Evolutionary conservation across 2,888 invertebrate species (phyloP).

Genomic region (Antheraea assamensis): DNA sequence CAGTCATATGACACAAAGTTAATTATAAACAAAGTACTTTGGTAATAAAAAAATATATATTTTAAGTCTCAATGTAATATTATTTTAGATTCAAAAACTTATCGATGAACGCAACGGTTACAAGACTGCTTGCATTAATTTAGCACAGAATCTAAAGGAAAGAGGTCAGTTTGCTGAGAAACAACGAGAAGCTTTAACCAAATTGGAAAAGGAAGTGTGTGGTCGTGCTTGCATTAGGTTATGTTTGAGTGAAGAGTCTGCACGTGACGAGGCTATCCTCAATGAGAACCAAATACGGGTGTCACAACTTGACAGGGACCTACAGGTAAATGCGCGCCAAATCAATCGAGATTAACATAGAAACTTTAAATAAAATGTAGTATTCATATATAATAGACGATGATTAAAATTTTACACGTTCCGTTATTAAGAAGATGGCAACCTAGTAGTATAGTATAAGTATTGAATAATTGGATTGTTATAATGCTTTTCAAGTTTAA

Average conservation of each 20-base stretch:
- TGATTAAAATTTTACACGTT: too few relatives aligned
- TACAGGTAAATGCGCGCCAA: slow-evolving; percentile 44
- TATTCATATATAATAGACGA: too few relatives aligned
- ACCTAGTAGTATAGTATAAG: background rate
- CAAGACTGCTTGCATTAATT: slow-evolving; percentile 41
- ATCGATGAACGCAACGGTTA: slow-evolving; percentile 55
- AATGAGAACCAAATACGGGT: slow-evolving; percentile 54
- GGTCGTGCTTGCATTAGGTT: slow-evolving; percentile 48
- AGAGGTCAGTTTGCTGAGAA: slow-evolving; percentile 42
- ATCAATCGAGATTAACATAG: background rate
- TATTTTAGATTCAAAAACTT: slow-evolving; percentile 52
- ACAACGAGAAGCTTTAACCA: slow-evolving; percentile 39
- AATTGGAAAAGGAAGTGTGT: slow-evolving; percentile 54
- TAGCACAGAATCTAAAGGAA: slow-evolving; percentile 44
- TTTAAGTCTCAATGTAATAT: background rate
- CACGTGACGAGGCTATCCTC: slow-evolving; percentile 46
- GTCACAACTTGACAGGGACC: slow-evolving; percentile 61
- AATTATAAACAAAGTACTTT: background rate
- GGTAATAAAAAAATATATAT: background rate
- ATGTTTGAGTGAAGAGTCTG: slow-evolving; percentile 48
- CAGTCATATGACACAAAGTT: background rate
- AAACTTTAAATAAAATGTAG: background rate
- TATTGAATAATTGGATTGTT: background rate
- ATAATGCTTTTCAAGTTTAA: slow-evolving; percentile 51
- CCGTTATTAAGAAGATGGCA: too few relatives aligned